Conservation (phyloP, 2,888 invertebrate species). For the Parnassius mnemosyne region DNA sequence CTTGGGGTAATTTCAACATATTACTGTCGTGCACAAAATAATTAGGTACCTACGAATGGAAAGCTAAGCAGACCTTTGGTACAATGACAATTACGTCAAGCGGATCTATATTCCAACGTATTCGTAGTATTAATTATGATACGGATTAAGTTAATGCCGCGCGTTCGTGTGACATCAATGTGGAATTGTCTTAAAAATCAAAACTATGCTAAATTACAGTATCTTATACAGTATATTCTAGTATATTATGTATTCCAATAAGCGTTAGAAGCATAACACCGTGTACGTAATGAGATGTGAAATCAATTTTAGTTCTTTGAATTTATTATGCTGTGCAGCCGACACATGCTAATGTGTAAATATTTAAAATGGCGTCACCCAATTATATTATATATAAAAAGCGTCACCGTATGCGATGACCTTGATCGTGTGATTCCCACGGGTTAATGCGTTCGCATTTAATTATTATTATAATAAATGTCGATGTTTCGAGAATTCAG, state of each 20-base stretch:
- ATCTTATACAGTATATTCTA: too few species aligned
- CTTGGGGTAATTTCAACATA: too few species aligned
- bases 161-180: not conserved
- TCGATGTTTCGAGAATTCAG: not conserved
- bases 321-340: not conserved
- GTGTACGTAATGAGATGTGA: slow-evolving; percentile 12
- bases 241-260: too few species aligned
- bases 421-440: slow-evolving; percentile 14
- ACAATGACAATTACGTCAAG: too few species aligned
- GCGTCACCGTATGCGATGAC: slow-evolving; percentile 12
- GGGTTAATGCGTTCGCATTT: slow-evolving; percentile 7
- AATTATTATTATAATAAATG: not conserved
- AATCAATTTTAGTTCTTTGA: slow-evolving; percentile 4
- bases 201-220: slow-evolving; percentile 1
- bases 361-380: slow-evolving; percentile 10
- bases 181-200: not conserved
- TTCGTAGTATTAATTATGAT: too few species aligned
- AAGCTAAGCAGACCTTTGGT: too few species aligned
- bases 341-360: slow-evolving; percentile 1
- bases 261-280: not conserved
- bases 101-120: too few species aligned
- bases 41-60: too few species aligned
- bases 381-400: not conserved
- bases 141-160: too few species aligned
- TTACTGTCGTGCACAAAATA: too few species aligned